Evolutionary conservation across 2,113 vertebrate genomes (phyloP).

Genomic region (Gymnogyps californianus): DNA sequence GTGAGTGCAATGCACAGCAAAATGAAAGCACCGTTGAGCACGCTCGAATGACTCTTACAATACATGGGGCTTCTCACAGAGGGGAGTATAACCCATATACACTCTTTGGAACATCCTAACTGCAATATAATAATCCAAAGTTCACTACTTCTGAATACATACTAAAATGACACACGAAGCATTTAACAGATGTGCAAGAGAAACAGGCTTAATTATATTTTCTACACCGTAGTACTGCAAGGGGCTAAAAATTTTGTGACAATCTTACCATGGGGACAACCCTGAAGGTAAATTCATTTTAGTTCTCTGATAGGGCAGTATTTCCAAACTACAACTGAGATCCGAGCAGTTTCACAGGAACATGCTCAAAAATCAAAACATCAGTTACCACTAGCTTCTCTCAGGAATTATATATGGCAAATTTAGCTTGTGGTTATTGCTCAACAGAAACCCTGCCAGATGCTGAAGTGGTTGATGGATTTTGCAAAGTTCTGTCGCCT

Average conservation of each 20-base stretch:
- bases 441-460: slow-evolving; percentile 13
- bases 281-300: not conserved
- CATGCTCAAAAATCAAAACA: not conserved
- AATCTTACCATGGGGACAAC: not conserved
- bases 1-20: not conserved
- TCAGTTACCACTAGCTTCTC: not conserved
- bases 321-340: slow-evolving; percentile 9
- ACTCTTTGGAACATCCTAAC: not conserved
- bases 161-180: not conserved
- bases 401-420: slow-evolving; percentile 19
- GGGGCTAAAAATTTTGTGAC: not conserved
- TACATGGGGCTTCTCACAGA: not conserved
- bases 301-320: not conserved
- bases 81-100: not conserved
- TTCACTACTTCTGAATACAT: not conserved
- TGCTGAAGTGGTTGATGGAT: not conserved
- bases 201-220: not conserved
- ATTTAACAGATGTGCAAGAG: not conserved
- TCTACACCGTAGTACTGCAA: not conserved
- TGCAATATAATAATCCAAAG: not conserved
- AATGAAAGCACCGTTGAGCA: not conserved
- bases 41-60: not conserved
- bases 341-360: slow-evolving; percentile 22
- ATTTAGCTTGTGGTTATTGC: slow-evolving; percentile 28
- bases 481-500: not conserved